These are phyloP conservation scores for Parelbella ahira DNA, from an alignment of 2,888 invertebrate genomes.

Conservation along the genomic window DNA sequence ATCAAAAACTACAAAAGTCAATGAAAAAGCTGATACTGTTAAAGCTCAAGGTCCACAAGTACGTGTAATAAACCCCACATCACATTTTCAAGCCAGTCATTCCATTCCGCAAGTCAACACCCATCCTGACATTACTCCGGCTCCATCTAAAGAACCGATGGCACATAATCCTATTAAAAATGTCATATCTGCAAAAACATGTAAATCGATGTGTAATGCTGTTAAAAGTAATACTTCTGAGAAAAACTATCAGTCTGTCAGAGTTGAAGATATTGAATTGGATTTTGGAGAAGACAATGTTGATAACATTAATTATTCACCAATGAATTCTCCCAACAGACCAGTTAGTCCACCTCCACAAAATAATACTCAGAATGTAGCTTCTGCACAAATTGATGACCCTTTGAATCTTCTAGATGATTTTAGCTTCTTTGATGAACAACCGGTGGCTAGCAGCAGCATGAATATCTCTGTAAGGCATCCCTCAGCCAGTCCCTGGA, in stretches of 20 bases:
- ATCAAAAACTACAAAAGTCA: constrained; percentile 1
- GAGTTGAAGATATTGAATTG: constrained; percentile 63
- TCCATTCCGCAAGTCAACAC: not conserved
- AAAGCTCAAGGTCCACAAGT: too few relatives aligned
- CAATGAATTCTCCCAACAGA: constrained; percentile 51
- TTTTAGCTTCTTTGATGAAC: constrained; percentile 66
- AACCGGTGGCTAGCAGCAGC: constrained; percentile 69
- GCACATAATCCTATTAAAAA: too few relatives aligned
- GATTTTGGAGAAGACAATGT: constrained; percentile 49
- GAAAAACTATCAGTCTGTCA: constrained; percentile 48
- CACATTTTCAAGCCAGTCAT: too few relatives aligned
- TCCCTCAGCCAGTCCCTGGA: constrained; percentile 70
- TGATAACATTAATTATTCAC: constrained; percentile 59
- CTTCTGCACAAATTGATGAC: constrained; percentile 37
- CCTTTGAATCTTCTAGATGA: constrained; percentile 58
- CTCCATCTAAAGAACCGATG: too few relatives aligned
- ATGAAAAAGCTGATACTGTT: too few relatives aligned
- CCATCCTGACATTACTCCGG: too few relatives aligned
- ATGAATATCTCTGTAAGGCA: constrained; percentile 58
- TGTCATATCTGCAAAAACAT: too few relatives aligned
- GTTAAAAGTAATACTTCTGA: constrained; percentile 22
- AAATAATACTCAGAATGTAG: constrained; percentile 6
- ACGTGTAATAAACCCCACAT: too few relatives aligned
- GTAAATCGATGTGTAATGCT: too few relatives aligned
- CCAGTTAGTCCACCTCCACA: constrained; percentile 28